Evolutionary conservation across 2,113 vertebrate genomes (phyloP), one percentile per base, ranked within the genome.

Genomic region (Oxyura jamaicensis): DNA sequence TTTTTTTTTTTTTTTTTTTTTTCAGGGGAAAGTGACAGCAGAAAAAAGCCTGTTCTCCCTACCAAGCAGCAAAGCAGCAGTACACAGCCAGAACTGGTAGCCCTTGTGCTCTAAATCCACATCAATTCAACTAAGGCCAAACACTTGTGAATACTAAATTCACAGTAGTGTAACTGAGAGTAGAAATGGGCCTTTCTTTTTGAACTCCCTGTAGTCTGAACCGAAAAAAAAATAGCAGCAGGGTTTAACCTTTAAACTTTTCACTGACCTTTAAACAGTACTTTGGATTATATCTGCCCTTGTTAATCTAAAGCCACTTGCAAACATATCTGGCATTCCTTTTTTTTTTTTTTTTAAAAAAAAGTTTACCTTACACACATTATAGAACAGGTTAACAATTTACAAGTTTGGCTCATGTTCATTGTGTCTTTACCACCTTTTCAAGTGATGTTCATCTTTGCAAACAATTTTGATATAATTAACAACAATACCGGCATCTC

Each of bases 231-330:
- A 26, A 50, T 23, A 50, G 42, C 46, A 90, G 15, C 42, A 86
- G 79, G 83, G 44, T 80, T 96, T 95, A 96, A 95, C 90, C 91
- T 93, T 93, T 95, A 94, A 94, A 82, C 68, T 79, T 83, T 88
- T 83, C 73, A 23, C 42, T 88, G 93, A 93, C 85, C 90, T 94
- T 90, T 96, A 74, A 95, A 62, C 10, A 74, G 84, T 85, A 88
- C 52, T 95, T 93, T 72, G 91, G 85, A 95, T 97, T 94, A 91
- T 91, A 91, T 78, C 68, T 93, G 72, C 60, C 79, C 90, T 86
- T 4, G 11, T 71, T 96, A 96, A 86, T 90, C 93, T 88, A 88
- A 96, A 75, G 80, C 76, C 83, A 90, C 44, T 96, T 95, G 66
- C 48, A 88, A 93, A 91, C 76, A 88, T 91, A 93, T 91, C 73